phyloP scores from a whole-genome alignment of 1,140 invertebrate genomes.

The Andricus grossulariae region DNA sequence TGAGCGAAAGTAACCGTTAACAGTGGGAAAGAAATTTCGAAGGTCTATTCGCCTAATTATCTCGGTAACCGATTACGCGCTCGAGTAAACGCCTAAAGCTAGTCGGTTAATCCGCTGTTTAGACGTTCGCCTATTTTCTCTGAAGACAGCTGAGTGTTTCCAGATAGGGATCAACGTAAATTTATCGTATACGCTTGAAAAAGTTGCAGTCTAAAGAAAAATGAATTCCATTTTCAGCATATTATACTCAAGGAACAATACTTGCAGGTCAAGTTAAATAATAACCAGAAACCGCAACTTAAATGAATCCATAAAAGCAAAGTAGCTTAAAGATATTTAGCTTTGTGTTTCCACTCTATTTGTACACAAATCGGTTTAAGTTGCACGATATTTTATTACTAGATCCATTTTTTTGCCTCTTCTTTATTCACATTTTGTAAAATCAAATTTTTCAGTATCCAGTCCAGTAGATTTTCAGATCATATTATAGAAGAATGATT shows the following conservation, averaged over 20 bases:
- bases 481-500: no score
- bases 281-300: constrained; percentile 19
- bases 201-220: constrained; percentile 1
- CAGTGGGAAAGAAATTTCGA: constrained; percentile 27
- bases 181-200: constrained; percentile 10
- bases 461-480: no score
- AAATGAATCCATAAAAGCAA: constrained; percentile 6
- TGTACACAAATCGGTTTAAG: background rate
- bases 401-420: no score
- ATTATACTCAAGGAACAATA: constrained; percentile 16
- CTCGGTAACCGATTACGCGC: constrained; percentile 27
- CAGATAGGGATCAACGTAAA: constrained; percentile 29
- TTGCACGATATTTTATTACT: no score
- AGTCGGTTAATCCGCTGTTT: constrained; percentile 30
- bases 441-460: no score
- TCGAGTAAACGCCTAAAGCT: constrained; percentile 31
- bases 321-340: background rate
- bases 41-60: constrained; percentile 29
- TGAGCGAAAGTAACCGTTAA: constrained; percentile 23
- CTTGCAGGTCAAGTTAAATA: constrained; percentile 19
- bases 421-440: no score
- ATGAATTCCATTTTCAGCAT: constrained; percentile 24
- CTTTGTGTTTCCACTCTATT: background rate
- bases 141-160: constrained; percentile 29
- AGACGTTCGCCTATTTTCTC: constrained; percentile 27